Percentiles rank a stretch among this genome's conserved stretches.
Evolutionary conservation across 2,888 invertebrate genomes (phyloP).

Genomic region (Orchesellides sinensis): DNA sequence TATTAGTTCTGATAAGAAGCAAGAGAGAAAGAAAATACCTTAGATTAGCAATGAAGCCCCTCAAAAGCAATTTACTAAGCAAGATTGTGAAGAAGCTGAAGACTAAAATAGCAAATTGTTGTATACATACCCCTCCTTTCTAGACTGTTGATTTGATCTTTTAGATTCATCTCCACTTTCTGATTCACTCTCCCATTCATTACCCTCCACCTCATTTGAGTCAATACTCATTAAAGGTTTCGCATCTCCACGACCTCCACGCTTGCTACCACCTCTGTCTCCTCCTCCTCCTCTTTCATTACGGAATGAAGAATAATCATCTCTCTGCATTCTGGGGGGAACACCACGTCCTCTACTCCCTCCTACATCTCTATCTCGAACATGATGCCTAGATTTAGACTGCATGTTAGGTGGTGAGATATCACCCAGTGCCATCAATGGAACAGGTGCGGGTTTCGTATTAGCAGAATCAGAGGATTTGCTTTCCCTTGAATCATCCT

Average conservation of each 20-base stretch:
- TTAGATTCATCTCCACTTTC: slow-evolving; percentile 68
- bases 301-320: slow-evolving; percentile 41
- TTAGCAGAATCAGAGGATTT: slow-evolving; percentile 30
- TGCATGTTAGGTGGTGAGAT: slow-evolving; percentile 70
- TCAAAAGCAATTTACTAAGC: not conserved
- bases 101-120: not conserved
- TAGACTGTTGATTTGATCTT: slow-evolving; percentile 48
- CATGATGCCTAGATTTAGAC: slow-evolving; percentile 45
- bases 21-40: slow-evolving; percentile 24
- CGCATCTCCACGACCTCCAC: slow-evolving; percentile 57
- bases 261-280: slow-evolving; percentile 40
- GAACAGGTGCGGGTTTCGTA: slow-evolving; percentile 67
- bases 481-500: slow-evolving; percentile 58
- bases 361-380: slow-evolving; percentile 20
- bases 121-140: slow-evolving; percentile 61
- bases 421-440: slow-evolving; percentile 70
- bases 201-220: slow-evolving; percentile 66
- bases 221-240: slow-evolving; percentile 70
- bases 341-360: slow-evolving; percentile 49
- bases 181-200: slow-evolving; percentile 65
- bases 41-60: slow-evolving; percentile 3
- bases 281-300: slow-evolving; percentile 25
- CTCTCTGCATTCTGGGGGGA: slow-evolving; percentile 55
- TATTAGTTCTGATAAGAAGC: slow-evolving; percentile 22
- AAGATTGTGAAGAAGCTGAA: not conserved